Evolutionary conservation across 2,113 vertebrate species (phyloP).

Genomic region (Pungitius pungitius): DNA sequence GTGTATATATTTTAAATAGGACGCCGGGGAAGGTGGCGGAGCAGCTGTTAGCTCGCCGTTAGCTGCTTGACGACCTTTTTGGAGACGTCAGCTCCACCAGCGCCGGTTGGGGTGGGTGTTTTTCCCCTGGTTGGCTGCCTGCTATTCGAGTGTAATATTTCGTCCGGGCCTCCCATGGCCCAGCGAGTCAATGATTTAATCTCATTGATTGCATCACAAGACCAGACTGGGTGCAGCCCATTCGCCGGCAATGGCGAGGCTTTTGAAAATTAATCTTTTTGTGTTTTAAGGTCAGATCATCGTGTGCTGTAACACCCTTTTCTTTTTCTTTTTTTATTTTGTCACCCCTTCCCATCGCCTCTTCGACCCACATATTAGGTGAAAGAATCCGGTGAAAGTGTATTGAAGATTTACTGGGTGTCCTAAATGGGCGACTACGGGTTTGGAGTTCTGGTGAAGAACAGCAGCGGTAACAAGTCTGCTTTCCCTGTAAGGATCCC

Average conservation of each 20-base stretch:
- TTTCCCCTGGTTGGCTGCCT: constrained; percentile 54
- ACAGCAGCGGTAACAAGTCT: constrained; percentile 97
- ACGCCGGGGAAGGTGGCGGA: constrained; percentile 71
- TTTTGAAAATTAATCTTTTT: background rate
- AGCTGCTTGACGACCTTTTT: constrained; percentile 75
- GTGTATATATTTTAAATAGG: constrained; percentile 48
- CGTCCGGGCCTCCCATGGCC: constrained; percentile 65
- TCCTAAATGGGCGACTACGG: constrained; percentile 99
- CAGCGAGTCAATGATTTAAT: constrained; percentile 73
- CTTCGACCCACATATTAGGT: constrained; percentile 54
- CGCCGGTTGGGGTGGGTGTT: constrained; percentile 59
- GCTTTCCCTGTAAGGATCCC: constrained; percentile 98
- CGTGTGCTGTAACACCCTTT: constrained; percentile 42
- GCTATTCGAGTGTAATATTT: constrained; percentile 61
- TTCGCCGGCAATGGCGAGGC: constrained; percentile 46
- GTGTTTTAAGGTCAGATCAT: constrained; percentile 32
- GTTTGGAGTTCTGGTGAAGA: constrained; percentile 99
- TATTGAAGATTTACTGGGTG: constrained; percentile 71
- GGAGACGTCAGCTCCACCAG: constrained; percentile 65
- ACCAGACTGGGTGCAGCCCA: constrained; percentile 69
- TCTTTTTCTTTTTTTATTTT: constrained; percentile 28
- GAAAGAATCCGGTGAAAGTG: constrained; percentile 71
- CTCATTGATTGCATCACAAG: constrained; percentile 76
- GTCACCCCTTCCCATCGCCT: background rate
- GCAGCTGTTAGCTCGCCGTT: constrained; percentile 78